A percentile compares a stretch with the other conserved stretches of the same genome.
Evolutionary conservation across 1,140 invertebrate genomes (phyloP).

Genomic region (Ridgeia piscesae): DNA sequence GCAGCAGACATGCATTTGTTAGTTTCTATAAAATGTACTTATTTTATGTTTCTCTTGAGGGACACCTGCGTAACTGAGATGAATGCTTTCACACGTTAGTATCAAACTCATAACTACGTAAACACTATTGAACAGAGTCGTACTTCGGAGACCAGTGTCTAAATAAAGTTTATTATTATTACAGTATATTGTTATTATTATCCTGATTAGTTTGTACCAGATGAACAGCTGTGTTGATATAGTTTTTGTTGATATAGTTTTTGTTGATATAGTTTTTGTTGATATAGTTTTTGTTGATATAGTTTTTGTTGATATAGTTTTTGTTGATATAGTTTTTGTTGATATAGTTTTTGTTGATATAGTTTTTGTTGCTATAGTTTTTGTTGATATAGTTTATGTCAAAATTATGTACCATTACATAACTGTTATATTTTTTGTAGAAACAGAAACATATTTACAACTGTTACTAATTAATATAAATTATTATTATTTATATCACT

Average conservation of each 20-base stretch:
- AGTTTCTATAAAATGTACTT: background rate
- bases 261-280: background rate
- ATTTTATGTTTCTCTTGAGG: too few species aligned
- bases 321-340: background rate
- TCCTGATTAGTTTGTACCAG: background rate
- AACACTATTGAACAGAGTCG: too few species aligned
- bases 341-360: background rate
- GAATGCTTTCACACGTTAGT: background rate
- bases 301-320: background rate
- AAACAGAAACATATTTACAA: background rate
- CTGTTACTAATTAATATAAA: background rate
- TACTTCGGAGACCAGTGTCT: too few species aligned
- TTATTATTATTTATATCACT: background rate
- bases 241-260: background rate
- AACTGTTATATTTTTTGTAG: background rate
- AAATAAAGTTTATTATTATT: too few species aligned
- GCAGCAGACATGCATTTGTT: background rate
- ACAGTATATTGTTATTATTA: too few species aligned
- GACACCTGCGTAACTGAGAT: background rate
- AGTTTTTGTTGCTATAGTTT: background rate
- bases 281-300: background rate
- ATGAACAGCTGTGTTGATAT: background rate
- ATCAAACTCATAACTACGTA: background rate
- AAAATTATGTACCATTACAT: too few species aligned
- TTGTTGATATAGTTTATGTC: too few species aligned